Evolutionary conservation across 2,888 invertebrate species (phyloP), one percentile per base, ranked within the genome.

Genomic region (Amphipoea oculea): DNA sequence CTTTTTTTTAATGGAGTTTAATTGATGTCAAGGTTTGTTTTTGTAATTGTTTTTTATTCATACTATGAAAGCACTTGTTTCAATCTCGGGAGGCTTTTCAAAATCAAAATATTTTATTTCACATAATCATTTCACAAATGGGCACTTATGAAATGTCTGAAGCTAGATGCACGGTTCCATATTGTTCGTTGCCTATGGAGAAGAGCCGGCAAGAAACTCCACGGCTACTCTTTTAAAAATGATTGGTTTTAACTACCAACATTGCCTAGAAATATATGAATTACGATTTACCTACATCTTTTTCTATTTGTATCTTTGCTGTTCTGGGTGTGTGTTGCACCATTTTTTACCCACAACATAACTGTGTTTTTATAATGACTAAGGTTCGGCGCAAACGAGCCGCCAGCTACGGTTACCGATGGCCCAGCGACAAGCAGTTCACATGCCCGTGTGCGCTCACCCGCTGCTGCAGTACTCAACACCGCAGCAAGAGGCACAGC

Each of bases 1-100:
- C 57, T 36, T n/a, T 78, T 78, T 75, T 62, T 17, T 62, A 72
- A 72, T 69, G 48, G 29, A 23, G 70, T 54, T 68, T 67, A 36
- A 36, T 57, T 40, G 0, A 3, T 45, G 45, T 68, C 48, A 60
- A 17, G 7, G 20, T 80, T 68, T 48, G 23, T n/a, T 54, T 54
- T 69, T 29, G 7, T 17, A n/a, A 57, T 57, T 77, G 29, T 57
- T 57, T 23, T 57, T 57, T 0, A 23, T 57, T 23, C 6, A 54
- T 54, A 2, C 2, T 40, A 4, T 20, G 20, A 69, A 40, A 40
- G 12, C 11, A 45, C 1, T 60, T 40, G 11, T 68, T 63, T 63
- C 3, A 36, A 20, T 9, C 7, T 36, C 17, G 29, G 6, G 62
- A 6, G 29, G 62, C 12, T 48, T 45, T 48, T 48, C 48, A 0